phyloP scores from a whole-genome alignment of 2,113 vertebrate species.

The Phodopus roborovskii region DNA sequence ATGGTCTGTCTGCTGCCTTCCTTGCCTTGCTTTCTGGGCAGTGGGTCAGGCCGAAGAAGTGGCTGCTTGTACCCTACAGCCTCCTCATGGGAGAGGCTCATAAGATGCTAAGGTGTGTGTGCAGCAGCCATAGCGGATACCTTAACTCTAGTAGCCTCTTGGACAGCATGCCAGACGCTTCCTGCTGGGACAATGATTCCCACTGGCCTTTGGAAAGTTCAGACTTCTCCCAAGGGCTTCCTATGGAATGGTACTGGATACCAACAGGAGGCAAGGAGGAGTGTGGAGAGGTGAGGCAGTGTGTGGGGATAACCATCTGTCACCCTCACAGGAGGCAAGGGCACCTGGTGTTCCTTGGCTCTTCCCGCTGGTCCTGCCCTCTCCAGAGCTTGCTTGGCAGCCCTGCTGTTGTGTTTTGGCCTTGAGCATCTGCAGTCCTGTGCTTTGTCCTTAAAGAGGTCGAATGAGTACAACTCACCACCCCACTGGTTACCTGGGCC shows the following conservation, averaged over 20 bases:
- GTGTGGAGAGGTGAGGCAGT: background rate
- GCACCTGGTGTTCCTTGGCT: background rate
- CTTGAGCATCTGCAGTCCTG: conserved; percentile 38
- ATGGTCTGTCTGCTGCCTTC: background rate
- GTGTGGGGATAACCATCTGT: background rate
- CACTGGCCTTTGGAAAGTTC: background rate
- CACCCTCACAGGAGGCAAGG: conserved; percentile 15
- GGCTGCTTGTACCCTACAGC: background rate
- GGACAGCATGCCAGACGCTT: background rate
- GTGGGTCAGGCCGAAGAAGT: background rate
- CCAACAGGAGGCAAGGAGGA: too few relatives aligned
- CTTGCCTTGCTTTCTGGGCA: background rate
- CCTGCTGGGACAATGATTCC: background rate
- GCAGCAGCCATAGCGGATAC: background rate
- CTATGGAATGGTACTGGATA: background rate
- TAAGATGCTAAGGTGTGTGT: fast-evolving
- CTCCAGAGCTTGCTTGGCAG: background rate
- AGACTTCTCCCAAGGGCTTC: background rate
- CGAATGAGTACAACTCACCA: background rate
- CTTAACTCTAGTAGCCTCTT: background rate
- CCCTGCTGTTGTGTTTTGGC: background rate
- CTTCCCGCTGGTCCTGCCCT: background rate
- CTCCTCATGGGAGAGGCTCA: background rate
- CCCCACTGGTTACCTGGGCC: background rate
- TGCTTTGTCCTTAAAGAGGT: conserved; percentile 8